Percentiles rank a stretch among this genome's conserved stretches.
phyloP scores from a whole-genome alignment of 2,888 invertebrate species.

The Drosophila tanythrix region DNA sequence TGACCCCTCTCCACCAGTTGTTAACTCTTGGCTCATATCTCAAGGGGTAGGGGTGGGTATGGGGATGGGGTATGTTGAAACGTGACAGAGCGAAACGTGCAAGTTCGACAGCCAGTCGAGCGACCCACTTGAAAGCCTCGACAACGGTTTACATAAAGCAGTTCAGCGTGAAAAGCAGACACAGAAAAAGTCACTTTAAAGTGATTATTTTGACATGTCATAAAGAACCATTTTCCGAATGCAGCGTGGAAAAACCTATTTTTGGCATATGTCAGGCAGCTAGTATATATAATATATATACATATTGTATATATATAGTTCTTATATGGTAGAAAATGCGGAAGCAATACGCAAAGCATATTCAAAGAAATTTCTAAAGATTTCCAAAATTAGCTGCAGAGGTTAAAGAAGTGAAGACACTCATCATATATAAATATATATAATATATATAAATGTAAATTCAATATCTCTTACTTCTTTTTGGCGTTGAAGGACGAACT shows the following conservation, averaged over 20 bases:
- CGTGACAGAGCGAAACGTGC: conserved; percentile 24
- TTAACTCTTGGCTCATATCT: background rate
- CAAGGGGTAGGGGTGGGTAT: no score
- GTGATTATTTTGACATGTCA: conserved; percentile 50
- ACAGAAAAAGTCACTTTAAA: conserved; percentile 40
- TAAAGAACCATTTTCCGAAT: conserved; percentile 29
- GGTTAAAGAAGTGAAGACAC: conserved; percentile 1
- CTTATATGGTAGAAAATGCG: conserved; percentile 36
- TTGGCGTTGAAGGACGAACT: conserved; percentile 18
- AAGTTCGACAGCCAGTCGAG: conserved; percentile 1
- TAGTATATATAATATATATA: background rate
- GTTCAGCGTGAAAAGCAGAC: conserved; percentile 13
- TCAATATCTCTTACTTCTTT: background rate
- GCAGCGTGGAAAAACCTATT: conserved; percentile 38
- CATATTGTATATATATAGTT: background rate
- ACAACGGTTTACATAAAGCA: conserved; percentile 25
- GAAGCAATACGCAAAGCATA: conserved; percentile 28
- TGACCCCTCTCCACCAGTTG: background rate
- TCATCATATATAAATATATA: background rate
- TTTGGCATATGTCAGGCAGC: conserved; percentile 38
- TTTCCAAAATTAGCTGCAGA: conserved; percentile 31
- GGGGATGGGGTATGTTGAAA: background rate
- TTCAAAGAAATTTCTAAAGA: conserved; percentile 6
- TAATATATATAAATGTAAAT: background rate
- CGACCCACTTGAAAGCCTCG: conserved; percentile 40